A percentile compares a stretch with the other conserved stretches of the same genome.
phyloP scores from a whole-genome alignment of 2,113 vertebrate genomes.

The Sylvia atricapilla region DNA sequence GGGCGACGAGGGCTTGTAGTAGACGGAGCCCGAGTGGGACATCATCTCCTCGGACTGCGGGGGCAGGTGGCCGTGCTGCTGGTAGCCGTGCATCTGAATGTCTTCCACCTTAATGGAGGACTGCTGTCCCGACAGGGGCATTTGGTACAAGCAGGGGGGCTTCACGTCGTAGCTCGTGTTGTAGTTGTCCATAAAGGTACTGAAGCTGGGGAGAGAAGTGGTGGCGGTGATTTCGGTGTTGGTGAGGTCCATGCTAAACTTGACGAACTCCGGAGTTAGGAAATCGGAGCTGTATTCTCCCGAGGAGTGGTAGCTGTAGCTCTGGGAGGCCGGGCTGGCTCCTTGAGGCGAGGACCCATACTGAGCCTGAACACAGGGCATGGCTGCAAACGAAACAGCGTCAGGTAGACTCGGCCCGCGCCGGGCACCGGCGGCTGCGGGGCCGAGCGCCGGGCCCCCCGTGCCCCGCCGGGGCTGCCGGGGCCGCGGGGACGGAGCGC shows the following conservation, averaged over 20 bases:
- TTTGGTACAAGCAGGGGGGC: constrained; percentile 98
- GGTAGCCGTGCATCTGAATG: constrained; percentile 96
- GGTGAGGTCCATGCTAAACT: constrained; percentile 99
- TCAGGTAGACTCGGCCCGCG: constrained; percentile 67
- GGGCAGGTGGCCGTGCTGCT: constrained; percentile 90
- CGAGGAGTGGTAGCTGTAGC: constrained; percentile 97
- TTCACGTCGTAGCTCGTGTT: constrained; percentile 97
- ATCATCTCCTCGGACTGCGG: constrained; percentile 94
- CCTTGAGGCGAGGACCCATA: constrained; percentile 99
- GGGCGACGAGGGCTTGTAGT: constrained; percentile 97
- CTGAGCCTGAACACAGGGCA: constrained; percentile 99
- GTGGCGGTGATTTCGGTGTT: constrained; percentile 99
- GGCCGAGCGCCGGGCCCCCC: background rate
- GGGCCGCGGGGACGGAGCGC: background rate
- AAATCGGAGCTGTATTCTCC: constrained; percentile 99
- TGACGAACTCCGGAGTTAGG: constrained; percentile 98
- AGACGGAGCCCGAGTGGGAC: constrained; percentile 92
- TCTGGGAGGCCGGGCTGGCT: constrained; percentile 99
- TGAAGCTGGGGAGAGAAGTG: constrained; percentile 99
- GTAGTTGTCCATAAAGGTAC: constrained; percentile 99
- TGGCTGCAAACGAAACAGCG: constrained; percentile 90
- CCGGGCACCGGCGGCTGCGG: background rate
- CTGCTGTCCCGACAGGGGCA: constrained; percentile 94
- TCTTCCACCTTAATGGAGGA: constrained; percentile 99
- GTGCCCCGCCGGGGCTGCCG: background rate